A percentile compares a stretch with the other conserved stretches of the same genome.
These are phyloP conservation scores for Aphelenchoides besseyi DNA, from an alignment of 1,140 invertebrate genomes.

Conservation along the genomic window DNA sequence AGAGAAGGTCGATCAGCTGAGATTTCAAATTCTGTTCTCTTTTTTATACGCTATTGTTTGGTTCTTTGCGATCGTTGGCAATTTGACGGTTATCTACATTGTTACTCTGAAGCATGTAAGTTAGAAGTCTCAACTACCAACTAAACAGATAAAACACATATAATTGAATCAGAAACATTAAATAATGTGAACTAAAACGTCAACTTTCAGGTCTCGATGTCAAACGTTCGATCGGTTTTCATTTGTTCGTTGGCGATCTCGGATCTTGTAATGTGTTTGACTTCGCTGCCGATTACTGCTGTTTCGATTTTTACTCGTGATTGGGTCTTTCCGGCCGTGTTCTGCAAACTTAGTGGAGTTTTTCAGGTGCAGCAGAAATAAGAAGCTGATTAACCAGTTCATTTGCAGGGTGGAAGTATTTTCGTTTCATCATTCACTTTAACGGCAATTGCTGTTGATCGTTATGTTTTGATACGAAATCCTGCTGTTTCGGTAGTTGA, in stretches of 20 bases:
- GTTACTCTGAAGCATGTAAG: conserved; percentile 59
- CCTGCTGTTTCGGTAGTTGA: conserved; percentile 49
- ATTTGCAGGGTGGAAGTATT: conserved; percentile 59
- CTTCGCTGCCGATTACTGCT: conserved; percentile 57
- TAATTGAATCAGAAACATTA: conserved; percentile 10
- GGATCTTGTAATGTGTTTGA: conserved; percentile 59
- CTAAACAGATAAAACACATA: not conserved
- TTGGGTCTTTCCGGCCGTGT: conserved; percentile 60
- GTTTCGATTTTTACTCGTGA: conserved; percentile 60
- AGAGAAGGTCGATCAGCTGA: conserved; percentile 50
- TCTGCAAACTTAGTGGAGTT: conserved; percentile 61
- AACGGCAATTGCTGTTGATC: conserved; percentile 60
- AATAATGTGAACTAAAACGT: conserved; percentile 16
- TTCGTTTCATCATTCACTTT: conserved; percentile 62
- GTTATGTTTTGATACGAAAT: conserved; percentile 56
- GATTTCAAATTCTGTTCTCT: conserved; percentile 53
- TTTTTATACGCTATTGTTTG: conserved; percentile 58
- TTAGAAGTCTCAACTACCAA: not conserved
- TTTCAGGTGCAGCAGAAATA: conserved; percentile 49
- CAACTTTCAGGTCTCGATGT: conserved; percentile 54
- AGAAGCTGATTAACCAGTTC: not conserved
- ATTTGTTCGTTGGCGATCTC: conserved; percentile 56
- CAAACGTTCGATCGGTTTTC: conserved; percentile 58
- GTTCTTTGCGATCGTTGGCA: conserved; percentile 55
- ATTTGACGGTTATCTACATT: conserved; percentile 57